Base-by-base conservation (phyloP, 2,888 invertebrate species). In the Hydroisotoma schaefferi region DNA sequence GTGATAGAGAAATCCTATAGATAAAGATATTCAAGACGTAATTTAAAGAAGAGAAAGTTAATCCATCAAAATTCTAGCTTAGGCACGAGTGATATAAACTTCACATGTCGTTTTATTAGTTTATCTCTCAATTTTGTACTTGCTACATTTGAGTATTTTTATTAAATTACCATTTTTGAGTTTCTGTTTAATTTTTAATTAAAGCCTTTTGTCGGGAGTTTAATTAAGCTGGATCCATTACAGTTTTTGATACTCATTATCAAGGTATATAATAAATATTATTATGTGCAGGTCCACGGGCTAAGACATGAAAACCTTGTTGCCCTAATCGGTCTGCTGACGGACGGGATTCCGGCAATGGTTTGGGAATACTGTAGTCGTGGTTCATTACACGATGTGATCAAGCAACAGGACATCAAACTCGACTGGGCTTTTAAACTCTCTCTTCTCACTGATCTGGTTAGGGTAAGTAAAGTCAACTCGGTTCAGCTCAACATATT, bases 341-440 rank as follows among this genome's bases (percentile, higher is more conserved):
- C 87, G 54, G 90, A 90, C 75, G 85, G 87, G 23, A 81, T 82
- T 55, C 88, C 88, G 2, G 88, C 88, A 59, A 81, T 92, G 74
- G 91, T 94, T 58, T 90, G 85, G 75, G 94, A 93, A 75, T 88
- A 87, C 77, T 91, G 93, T 78, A 87, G 87, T 55, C 82, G 94
- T 63, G 93, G 93, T 49, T 93, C 93, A 46, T 79, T 92, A 68
- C 88, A 90, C 78, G 91, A 92, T 77, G 88, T 93, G 56, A 83
- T 93, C 51, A 85, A 88, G 73, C 89, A 90, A 78, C 90, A 90
- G 75, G 92, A 91, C 77, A 90, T 93, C 76, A 88, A 89, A 77
- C 82, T 94, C 73, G 95, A 97, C 80, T 94, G 94, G 94, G 90
- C 92, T 57, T 95, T 95, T 80, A 87, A 94, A 60, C 82, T 94